Evolutionary conservation across 2,113 vertebrate genomes (phyloP).

Genomic region (Eira barbara): DNA sequence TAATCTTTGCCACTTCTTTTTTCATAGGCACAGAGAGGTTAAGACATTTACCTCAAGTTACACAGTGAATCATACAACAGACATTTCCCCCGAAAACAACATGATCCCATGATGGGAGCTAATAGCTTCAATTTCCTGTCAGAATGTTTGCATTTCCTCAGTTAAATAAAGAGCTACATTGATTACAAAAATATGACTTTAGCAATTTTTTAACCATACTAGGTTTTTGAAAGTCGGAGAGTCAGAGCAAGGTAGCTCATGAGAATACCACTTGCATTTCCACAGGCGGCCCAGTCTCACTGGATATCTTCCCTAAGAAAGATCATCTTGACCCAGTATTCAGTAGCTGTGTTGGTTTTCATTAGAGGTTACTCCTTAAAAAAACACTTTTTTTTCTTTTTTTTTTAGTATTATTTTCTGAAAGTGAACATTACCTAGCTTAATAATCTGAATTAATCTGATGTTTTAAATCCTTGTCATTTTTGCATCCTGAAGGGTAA

Average conservation of each 20-base stretch:
- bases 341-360: background rate
- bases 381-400: background rate
- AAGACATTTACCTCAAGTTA: background rate
- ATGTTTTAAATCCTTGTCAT: background rate
- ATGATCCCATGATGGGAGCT: background rate
- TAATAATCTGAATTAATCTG: background rate
- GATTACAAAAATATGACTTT: background rate
- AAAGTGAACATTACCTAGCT: background rate
- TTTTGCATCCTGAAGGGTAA: background rate
- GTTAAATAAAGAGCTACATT: conserved; percentile 6
- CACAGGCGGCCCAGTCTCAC: background rate
- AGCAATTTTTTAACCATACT: background rate
- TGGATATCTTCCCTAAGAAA: background rate
- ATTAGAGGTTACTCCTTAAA: background rate
- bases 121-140: conserved; percentile 26
- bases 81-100: background rate
- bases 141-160: background rate
- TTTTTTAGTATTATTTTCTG: background rate
- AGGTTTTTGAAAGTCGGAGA: background rate
- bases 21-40: background rate
- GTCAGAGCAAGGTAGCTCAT: too few relatives aligned
- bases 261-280: background rate
- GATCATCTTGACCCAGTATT: background rate
- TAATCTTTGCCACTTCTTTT: background rate
- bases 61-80: background rate